Base-by-base conservation (phyloP, 2,888 invertebrate species). In the Sicus ferrugineus region DNA sequence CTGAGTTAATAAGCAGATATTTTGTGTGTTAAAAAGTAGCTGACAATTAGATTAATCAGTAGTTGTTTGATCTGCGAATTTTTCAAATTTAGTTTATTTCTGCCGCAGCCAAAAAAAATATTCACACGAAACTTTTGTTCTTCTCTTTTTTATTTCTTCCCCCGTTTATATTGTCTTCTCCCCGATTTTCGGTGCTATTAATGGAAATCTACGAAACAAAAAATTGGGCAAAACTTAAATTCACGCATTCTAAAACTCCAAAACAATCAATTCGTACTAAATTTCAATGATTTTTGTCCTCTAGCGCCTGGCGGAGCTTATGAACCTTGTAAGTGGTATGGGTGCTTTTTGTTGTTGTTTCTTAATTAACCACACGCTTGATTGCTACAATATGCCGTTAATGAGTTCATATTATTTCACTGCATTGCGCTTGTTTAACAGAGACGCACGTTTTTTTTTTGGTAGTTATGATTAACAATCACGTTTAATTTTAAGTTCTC, bases 301-400 rank as follows among this genome's bases (percentile, higher is more conserved):
- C 77, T 83, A 84, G 86, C 83, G 81, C 76, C 80, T 79, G 84
- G 81, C 78, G 86, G 85, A 85, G 77, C 79, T 79, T 85, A 85
- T 84, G 84, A 84, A 80, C 74, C 77, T 83, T 79, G 86, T 85
- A 85, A 85, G 85, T 85, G 84, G 84, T 86, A 84, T 85, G 84
- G 84, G 84, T 81, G 84, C 83, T 86, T 85, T 81, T 67, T 59
- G 67, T 67, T 67, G 67, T 67, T 67, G 67, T 42, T 66, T 23
- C 46, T 80, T 77, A 76, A 46, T 71, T 71, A 73, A 76, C 75
- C 69, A 56, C 62, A 58, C 67, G 61, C 46, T n/a, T n/a, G n/a
- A n/a, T n/a, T n/a, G n/a, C n/a, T n/a, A n/a, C n/a, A n/a, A n/a
- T n/a, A n/a, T n/a, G n/a, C n/a, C n/a, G n/a, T n/a, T n/a, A n/a